Conservation (phyloP, 1,140 invertebrate genomes). For the Xylocopa sonorina region DNA sequence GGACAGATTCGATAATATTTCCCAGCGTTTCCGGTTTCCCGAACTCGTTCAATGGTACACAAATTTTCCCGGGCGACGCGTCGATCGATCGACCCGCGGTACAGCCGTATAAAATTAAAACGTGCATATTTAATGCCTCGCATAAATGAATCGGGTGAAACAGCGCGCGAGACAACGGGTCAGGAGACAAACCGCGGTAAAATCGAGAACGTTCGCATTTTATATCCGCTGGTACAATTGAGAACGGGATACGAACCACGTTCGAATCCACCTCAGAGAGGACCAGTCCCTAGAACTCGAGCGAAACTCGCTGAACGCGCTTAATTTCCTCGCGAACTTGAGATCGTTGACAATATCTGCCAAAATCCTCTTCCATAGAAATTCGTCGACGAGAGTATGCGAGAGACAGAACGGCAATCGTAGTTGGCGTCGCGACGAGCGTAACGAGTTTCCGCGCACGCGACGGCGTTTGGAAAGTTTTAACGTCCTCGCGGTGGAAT, state of each 20-base stretch:
- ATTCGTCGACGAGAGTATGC: too few species aligned
- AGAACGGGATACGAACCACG: too few species aligned
- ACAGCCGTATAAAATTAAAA: conserved; percentile 3
- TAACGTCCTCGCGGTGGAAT: neutral
- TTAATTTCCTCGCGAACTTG: too few species aligned
- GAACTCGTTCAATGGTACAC: neutral
- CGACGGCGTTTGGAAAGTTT: neutral
- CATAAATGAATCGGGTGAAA: conserved; percentile 3
- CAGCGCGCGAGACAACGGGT: neutral
- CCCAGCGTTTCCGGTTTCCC: neutral
- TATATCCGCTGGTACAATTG: too few species aligned
- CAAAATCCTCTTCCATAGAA: too few species aligned
- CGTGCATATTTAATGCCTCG: conserved; percentile 10
- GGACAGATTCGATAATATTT: neutral
- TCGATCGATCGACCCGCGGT: neutral
- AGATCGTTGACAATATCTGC: too few species aligned
- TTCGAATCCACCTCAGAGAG: too few species aligned
- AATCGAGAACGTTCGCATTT: too few species aligned
- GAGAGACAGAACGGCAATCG: conserved; percentile 3
- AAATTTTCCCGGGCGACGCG: neutral
- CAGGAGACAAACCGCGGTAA: neutral
- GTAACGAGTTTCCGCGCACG: conserved; percentile 5
- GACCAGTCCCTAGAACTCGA: too few species aligned
- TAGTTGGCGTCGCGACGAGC: neutral
- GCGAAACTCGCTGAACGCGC: too few species aligned